A percentile compares a stretch with the other conserved stretches of the same genome.
Evolutionary conservation across 2,888 invertebrate species (phyloP).

Genomic region (Lepeophtheirus nordmannii): DNA sequence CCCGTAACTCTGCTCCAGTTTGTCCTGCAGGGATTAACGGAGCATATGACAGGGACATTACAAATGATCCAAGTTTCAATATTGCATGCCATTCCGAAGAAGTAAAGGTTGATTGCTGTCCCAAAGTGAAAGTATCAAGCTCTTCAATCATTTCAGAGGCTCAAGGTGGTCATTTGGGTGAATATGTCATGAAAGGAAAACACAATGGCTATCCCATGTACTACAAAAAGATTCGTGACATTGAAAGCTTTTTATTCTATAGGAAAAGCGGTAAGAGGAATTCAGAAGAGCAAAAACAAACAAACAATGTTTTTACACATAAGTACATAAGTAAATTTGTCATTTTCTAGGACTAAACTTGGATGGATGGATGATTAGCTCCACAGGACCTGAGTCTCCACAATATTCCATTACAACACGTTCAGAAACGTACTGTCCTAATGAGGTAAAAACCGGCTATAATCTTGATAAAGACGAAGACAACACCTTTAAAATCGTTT

Average conservation of each 20-base stretch:
- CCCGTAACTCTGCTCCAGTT: not conserved
- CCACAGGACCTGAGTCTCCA: not conserved
- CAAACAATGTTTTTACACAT: too few relatives aligned
- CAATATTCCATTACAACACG: not conserved
- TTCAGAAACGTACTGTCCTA: not conserved
- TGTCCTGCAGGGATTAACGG: not conserved
- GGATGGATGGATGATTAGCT: not conserved
- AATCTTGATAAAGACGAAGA: not conserved
- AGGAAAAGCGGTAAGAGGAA: not conserved
- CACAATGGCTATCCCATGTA: slow-evolving; percentile 3
- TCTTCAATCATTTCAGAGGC: not conserved
- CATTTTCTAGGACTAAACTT: not conserved
- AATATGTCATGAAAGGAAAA: not conserved
- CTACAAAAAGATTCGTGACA: not conserved
- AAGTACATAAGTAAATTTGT: too few relatives aligned
- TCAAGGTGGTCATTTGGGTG: not conserved
- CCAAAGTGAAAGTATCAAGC: not conserved
- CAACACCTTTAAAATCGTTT: not conserved
- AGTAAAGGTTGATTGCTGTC: not conserved
- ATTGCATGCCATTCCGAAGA: not conserved
- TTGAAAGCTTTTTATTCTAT: not conserved
- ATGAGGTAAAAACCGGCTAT: not conserved
- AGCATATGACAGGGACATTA: not conserved
- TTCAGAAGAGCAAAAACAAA: too few relatives aligned
- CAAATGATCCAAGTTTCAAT: not conserved